A percentile compares a stretch with the other conserved stretches of the same genome.
Conservation (phyloP, 2,797 vertebrate genomes). For the Acipenser oxyrinchus region DNA sequence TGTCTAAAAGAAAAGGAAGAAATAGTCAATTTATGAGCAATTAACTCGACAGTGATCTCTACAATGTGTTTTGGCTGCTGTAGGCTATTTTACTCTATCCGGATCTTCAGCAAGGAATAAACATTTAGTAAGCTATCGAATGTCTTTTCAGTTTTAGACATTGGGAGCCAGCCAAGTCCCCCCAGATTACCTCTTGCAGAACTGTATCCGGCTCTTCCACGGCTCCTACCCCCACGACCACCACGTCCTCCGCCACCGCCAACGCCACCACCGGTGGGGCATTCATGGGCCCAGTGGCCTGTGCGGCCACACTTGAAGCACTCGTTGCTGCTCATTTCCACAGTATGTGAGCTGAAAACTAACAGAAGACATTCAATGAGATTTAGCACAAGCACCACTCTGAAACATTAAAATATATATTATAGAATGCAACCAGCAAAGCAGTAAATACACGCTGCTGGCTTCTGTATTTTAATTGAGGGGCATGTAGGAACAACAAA, state of each 20-base stretch:
- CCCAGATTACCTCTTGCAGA: constrained; percentile 16
- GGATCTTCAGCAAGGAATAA: too few relatives aligned
- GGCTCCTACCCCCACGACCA: constrained; percentile 54
- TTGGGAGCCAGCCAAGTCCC: background rate
- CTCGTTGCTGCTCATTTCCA: constrained; percentile 88
- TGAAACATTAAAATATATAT: too few relatives aligned
- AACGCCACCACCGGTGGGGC: constrained; percentile 72
- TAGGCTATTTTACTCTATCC: too few relatives aligned
- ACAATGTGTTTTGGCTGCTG: too few relatives aligned
- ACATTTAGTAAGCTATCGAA: too few relatives aligned
- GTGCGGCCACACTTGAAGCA: constrained; percentile 93
- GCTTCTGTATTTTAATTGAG: too few relatives aligned
- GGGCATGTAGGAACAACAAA: too few relatives aligned
- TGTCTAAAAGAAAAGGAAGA: constrained; percentile 62
- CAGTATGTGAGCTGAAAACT: constrained; percentile 42
- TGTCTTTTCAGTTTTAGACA: too few relatives aligned
- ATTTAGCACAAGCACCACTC: background rate
- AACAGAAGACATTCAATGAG: background rate
- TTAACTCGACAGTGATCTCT: background rate
- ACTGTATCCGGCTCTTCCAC: constrained; percentile 48
- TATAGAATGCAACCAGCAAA: too few relatives aligned
- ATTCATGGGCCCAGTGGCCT: constrained; percentile 95
- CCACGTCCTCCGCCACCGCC: constrained; percentile 67
- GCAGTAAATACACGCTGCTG: too few relatives aligned
- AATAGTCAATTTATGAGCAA: constrained; percentile 7